Evolutionary conservation across 2,888 invertebrate genomes (phyloP), one percentile per base, ranked within the genome.

Genomic region (Neoscelio sp.): DNA sequence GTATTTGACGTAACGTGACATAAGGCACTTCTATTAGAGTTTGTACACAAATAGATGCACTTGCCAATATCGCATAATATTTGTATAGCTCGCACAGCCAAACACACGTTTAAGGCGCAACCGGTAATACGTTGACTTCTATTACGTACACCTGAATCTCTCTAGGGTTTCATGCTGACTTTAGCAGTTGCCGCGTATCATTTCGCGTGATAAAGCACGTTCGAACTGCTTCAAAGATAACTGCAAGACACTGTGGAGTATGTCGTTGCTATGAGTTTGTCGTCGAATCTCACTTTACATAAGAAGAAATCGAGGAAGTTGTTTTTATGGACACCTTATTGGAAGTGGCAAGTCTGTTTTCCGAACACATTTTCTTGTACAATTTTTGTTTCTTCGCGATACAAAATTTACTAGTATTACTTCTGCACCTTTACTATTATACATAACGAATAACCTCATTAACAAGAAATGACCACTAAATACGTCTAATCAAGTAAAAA

Each of bases 121-220:
- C 40, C 17, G 18, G 50, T 48, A 40, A 65, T 52, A 50, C 13
- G 67, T 52, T 54, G 68, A 68, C 54, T 70, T 70, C 50, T 52
- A 54, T 62, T 71, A 62, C 60, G 26, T 52, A 40, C 38, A 50
- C 50, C 62, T 52, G 60, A 60, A 71, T 71, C 52, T 52, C n/a
- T n/a, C 60, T 52, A 33, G 23, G 52, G 35, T 58, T 68, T 56
- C 56, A 48, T 52, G 52, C 38, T 62, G 62, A 62, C 62, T 62
- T 33, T 35, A 62, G 62, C 46, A 62, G 46, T 35, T 7, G 12
- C 23, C n/a, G 44, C 33, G 44, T 60, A 60, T 60, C 46, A 44
- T 60, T 60, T 46, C 33, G 33, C 33, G 33, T 60, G 60, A 60
- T 60, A 60, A 60, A 44, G 33, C 60, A 46, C 44, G 44, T 20